Evolutionary conservation across 2,888 invertebrate genomes (phyloP), one percentile per base, ranked within the genome.

Genomic region (Eristalis tenax): DNA sequence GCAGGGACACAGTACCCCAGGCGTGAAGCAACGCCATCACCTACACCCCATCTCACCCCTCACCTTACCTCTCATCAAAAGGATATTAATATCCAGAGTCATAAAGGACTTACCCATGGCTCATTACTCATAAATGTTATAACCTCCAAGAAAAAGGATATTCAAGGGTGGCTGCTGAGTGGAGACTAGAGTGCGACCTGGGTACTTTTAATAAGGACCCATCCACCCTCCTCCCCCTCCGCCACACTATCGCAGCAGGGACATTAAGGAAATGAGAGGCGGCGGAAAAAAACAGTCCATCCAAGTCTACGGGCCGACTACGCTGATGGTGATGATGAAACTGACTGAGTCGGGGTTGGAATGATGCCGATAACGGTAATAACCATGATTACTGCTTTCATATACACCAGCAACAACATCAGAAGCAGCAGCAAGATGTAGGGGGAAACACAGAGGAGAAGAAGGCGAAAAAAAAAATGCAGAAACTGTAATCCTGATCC

Each of bases 61-160:
- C 26, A 35, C 65, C 78, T 68, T 70, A 65, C 23, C 82, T 86
- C 82, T 86, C 82, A 86, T 86, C 86, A 87, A 83, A 83, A 87
- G 79, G 83, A 83, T 83, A 87, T 83, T 87, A 87, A 83, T 83
- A 83, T 75, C 79, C 70, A 73, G 75, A 79, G 79, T 73, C 87
- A 83, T 87, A 83, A 80, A 87, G 83, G 83, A 87, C 87, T 87
- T 87, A 87, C 87, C 83, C 83, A 87, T 80, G 87, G 87, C 87
- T 87, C 87, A 87, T 87, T 87, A 87, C 87, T 87, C 87, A 87
- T 87, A 87, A 87, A 87, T 79, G 71, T 83, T 83, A 83, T 35
- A 87, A 69, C 79, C 79, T 87, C 79, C 73, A 73, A 86, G 82
- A 66, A 71, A 86, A 86, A 82, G 86, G 86, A 86, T 86, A 74